Conservation (phyloP, 1,140 invertebrate genomes). For the Mya arenaria region DNA sequence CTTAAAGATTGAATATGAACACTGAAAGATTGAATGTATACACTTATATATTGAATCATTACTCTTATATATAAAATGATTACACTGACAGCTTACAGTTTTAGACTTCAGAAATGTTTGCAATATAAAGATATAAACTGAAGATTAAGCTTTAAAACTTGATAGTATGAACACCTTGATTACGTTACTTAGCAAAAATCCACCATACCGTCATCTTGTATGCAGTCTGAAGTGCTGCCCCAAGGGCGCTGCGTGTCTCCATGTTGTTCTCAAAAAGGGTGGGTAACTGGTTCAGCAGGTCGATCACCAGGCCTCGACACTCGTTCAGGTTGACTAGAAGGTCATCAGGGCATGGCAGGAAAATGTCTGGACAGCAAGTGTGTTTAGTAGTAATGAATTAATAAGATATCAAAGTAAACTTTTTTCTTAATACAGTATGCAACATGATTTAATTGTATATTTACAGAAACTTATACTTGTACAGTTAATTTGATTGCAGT, state of each 20-base stretch:
- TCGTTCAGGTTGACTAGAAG: conserved; percentile 96
- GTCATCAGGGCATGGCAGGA: conserved; percentile 88
- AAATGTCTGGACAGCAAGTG: conserved; percentile 82
- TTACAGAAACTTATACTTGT: no score
- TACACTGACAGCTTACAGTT: no score
- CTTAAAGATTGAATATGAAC: no score
- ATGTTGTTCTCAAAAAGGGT: conserved; percentile 87
- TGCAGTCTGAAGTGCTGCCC: conserved; percentile 95
- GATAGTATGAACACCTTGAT: not conserved
- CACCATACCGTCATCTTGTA: conserved; percentile 93
- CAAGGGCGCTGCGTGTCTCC: conserved; percentile 92
- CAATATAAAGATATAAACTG: no score
- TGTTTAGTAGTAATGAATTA: not conserved
- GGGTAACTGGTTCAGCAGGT: conserved; percentile 92
- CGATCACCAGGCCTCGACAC: conserved; percentile 88
- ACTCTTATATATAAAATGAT: no score
- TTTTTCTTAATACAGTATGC: not conserved
- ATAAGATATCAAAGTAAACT: not conserved
- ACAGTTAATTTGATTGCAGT: no score
- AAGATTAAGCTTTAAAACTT: no score
- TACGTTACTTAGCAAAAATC: not conserved
- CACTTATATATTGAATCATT: no score
- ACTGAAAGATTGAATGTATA: no score
- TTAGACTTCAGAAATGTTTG: no score
- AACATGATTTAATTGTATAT: no score